These are phyloP conservation scores for Rallus limicola DNA, from an alignment of 2,113 vertebrate genomes.

Conservation along the genomic window DNA sequence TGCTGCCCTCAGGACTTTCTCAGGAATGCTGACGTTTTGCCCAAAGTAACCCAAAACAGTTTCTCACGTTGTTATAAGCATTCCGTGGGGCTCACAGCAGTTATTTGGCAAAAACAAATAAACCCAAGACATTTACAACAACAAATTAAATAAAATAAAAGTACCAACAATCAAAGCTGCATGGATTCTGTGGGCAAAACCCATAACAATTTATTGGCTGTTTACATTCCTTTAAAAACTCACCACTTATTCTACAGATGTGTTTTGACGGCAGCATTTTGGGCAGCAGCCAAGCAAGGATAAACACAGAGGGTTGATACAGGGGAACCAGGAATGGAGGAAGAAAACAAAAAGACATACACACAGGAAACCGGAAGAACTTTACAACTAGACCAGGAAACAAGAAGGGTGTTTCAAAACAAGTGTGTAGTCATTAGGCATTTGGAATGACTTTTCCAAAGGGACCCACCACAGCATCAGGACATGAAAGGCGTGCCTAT, in stretches of 20 bases:
- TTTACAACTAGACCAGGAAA: not conserved
- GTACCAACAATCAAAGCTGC: slow-evolving; percentile 25
- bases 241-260: slow-evolving; percentile 13
- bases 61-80: not conserved
- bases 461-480: not conserved
- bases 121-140: slow-evolving; percentile 12
- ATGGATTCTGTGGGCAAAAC: slow-evolving; percentile 33
- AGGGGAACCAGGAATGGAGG: not conserved
- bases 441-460: not conserved
- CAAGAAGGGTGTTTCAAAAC: not conserved
- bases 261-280: not conserved
- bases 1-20: not conserved
- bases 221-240: slow-evolving; percentile 40
- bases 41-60: not conserved
- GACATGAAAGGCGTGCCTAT: not conserved
- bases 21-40: not conserved
- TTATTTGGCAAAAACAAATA: not conserved
- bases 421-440: not conserved
- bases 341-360: not conserved
- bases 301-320: not conserved
- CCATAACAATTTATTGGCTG: not conserved
- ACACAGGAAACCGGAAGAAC: not conserved
- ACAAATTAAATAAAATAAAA: slow-evolving; percentile 42
- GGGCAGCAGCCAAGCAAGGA: slow-evolving; percentile 11
- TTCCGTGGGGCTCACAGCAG: not conserved